Evolutionary conservation across 2,113 vertebrate species (phyloP).

Genomic region (Corythornis vintsioides): DNA sequence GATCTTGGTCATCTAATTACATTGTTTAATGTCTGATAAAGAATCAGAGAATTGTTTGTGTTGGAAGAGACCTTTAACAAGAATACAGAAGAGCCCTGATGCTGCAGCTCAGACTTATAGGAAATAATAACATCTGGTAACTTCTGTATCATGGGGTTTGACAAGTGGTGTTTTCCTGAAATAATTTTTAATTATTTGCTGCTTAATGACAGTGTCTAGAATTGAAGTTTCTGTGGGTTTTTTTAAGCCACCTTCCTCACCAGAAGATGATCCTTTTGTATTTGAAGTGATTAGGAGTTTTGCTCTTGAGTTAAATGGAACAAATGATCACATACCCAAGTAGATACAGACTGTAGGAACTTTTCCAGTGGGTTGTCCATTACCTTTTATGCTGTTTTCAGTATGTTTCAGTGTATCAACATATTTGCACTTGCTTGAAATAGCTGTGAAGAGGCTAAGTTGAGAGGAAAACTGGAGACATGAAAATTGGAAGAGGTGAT

Average conservation of each 20-base stretch:
- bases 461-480: neutral
- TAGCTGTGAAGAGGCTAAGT: neutral
- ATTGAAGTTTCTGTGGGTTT: neutral
- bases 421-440: neutral
- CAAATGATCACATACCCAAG: neutral
- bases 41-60: too few species aligned
- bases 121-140: neutral
- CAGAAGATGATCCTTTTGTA: neutral
- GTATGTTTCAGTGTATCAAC: neutral
- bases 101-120: neutral
- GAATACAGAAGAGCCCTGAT: neutral
- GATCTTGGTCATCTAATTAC: slow-evolving; percentile 50
- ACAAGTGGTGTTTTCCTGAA: neutral
- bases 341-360: neutral
- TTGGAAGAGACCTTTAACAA: neutral
- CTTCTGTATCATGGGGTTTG: neutral
- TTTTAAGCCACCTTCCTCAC: neutral
- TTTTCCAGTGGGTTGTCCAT: neutral
- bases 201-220: neutral
- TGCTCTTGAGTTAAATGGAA: neutral
- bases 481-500: neutral
- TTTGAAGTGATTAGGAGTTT: neutral
- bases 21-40: slow-evolving; percentile 9
- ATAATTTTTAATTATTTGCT: neutral
- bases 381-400: neutral